These are phyloP conservation scores for Danaus plexippus DNA, from an alignment of 1,140 invertebrate species.

Conservation along the genomic window DNA sequence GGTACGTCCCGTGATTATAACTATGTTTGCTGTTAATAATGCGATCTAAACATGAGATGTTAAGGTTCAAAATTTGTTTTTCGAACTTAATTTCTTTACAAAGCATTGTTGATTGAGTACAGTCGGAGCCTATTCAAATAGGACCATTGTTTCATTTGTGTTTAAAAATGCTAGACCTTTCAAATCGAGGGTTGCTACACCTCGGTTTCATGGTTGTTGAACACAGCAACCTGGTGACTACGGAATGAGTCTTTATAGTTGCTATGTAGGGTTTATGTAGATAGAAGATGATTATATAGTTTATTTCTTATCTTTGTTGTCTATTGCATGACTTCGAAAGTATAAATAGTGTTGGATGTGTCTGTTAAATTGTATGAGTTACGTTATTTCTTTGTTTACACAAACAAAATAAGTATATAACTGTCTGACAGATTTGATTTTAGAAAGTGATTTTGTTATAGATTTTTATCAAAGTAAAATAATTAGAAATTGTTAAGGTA, in stretches of 20 bases:
- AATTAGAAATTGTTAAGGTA: too few species aligned
- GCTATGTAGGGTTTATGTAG: background rate
- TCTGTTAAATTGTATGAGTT: too few species aligned
- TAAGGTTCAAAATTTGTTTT: slow-evolving; percentile 7
- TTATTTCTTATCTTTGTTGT: too few species aligned
- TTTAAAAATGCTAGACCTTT: slow-evolving; percentile 42
- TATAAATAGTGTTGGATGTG: too few species aligned
- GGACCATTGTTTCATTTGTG: slow-evolving; percentile 43
- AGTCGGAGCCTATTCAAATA: slow-evolving; percentile 48
- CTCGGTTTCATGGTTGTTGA: slow-evolving; percentile 14
- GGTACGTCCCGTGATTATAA: slow-evolving; percentile 9
- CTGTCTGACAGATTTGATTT: too few species aligned
- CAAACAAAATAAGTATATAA: too few species aligned
- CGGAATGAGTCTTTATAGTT: too few species aligned
- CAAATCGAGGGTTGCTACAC: slow-evolving; percentile 25
- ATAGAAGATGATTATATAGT: too few species aligned
- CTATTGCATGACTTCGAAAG: too few species aligned
- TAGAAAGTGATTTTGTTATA: too few species aligned
- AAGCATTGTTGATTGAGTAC: slow-evolving; percentile 48
- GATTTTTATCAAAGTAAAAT: too few species aligned
- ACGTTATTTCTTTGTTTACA: too few species aligned
- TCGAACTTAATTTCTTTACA: slow-evolving; percentile 9
- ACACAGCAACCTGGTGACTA: slow-evolving; percentile 8
- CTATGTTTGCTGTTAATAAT: background rate
- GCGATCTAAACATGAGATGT: background rate